Evolutionary conservation across 2,797 vertebrate species (phyloP).

Genomic region (Melanotaenia trifasciata): DNA sequence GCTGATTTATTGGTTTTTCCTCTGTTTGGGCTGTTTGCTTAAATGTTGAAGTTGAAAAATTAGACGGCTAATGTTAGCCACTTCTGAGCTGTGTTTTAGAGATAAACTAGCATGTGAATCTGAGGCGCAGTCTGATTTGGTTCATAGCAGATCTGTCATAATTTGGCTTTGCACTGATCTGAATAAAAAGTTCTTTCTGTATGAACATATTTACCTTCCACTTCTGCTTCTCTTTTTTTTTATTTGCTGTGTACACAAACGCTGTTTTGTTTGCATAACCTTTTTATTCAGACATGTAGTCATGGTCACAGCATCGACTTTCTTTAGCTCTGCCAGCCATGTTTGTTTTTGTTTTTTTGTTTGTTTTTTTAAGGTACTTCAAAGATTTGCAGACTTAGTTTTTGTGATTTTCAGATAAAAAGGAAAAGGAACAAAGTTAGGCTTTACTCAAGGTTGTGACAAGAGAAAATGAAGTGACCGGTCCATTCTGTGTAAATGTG

Average conservation of each 20-base stretch:
- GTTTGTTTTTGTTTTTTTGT: not conserved
- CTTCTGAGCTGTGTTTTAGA: not conserved
- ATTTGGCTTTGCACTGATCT: not conserved
- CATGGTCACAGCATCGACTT: not conserved
- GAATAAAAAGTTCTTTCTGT: too few relatives aligned
- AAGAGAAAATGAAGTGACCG: conserved; percentile 26
- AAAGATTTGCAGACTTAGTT: not conserved
- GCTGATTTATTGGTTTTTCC: not conserved
- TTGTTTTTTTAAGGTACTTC: not conserved
- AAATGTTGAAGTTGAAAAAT: not conserved
- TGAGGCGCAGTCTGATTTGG: not conserved
- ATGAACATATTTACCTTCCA: not conserved
- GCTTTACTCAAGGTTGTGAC: not conserved
- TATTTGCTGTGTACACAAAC: not conserved
- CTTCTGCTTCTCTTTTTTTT: conserved; percentile 11
- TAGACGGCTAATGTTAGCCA: not conserved
- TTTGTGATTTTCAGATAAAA: not conserved
- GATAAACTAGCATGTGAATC: not conserved
- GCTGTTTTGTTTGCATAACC: not conserved
- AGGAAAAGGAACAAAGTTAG: not conserved
- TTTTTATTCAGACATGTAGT: conserved; percentile 2
- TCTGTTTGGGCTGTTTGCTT: not conserved
- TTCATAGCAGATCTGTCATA: not conserved
- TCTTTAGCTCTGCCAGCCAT: not conserved
- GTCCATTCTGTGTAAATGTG: conserved; percentile 69